Evolutionary conservation across 2,888 invertebrate species (phyloP).

Genomic region (Clivina fossor): DNA sequence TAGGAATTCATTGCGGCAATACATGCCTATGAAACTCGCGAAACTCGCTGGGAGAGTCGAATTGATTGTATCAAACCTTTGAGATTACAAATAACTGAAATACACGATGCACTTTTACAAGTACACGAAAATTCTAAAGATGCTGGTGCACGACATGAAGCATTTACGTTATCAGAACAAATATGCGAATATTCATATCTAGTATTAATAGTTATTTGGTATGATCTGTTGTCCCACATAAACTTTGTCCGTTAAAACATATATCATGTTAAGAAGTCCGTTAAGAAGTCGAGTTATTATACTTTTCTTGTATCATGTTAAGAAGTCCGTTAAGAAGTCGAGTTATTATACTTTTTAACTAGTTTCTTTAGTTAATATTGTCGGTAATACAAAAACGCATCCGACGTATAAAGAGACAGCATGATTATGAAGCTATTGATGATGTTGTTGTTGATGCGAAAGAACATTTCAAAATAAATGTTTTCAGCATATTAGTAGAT

Average conservation of each 20-base stretch:
- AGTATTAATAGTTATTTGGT: constrained; percentile 3
- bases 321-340: no score
- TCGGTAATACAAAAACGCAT: constrained; percentile 1
- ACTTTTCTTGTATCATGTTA: no score
- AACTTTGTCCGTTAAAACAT: constrained; percentile 6
- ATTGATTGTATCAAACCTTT: constrained; percentile 9
- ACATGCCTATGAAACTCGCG: no score
- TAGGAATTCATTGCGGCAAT: no score
- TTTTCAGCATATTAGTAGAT: not conserved
- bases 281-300: no score
- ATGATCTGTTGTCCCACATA: constrained; percentile 2
- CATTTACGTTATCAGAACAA: constrained; percentile 10
- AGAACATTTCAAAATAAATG: constrained; percentile 5
- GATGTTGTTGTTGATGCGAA: not conserved
- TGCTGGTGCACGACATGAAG: constrained; percentile 8
- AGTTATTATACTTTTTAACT: no score
- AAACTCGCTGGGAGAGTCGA: not conserved
- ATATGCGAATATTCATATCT: constrained; percentile 5
- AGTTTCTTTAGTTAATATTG: no score
- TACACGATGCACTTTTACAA: constrained; percentile 2
- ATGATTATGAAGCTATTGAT: constrained; percentile 8
- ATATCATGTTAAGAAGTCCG: no score
- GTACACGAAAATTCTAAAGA: constrained; percentile 6
- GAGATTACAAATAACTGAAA: constrained; percentile 3
- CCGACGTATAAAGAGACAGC: constrained; percentile 1